Evolutionary conservation across 2,797 vertebrate species (phyloP), one percentile per base, ranked within the genome.

Genomic region (Erithacus rubecula): DNA sequence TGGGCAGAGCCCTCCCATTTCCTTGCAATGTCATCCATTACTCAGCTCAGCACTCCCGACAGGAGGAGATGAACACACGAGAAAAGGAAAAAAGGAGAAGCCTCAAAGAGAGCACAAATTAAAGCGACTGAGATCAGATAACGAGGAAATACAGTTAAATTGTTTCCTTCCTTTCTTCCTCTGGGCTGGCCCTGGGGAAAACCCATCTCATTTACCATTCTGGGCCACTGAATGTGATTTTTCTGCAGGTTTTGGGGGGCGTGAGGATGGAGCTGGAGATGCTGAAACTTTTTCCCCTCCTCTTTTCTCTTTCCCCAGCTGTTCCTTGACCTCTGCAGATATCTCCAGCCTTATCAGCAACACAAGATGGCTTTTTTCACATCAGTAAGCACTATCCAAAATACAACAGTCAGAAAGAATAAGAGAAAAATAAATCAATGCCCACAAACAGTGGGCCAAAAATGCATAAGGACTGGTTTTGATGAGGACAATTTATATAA

Each of bases 361-460:
- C 60, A 80, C 62, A 47, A 94, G 96, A 97, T 97, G 96, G 89
- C 89, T 98, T 97, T 98, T 94, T 97, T 95, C 98, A 97, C 97
- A 94, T 96, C 97, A 93, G 95, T 97, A 94, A 97, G 96, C 97
- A 97, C 97, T 94, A 92, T 93, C 96, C 90, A 11, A 97, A 97
- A 97, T 83, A 95, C 71, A 97, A 96, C 97, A 92, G 96, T 96
- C 95, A 96, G 80, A 96, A 94, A 87, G 93, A 97, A 92, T 89
- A 96, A 87, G 80, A 96, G 95, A 96, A 98, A 95, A 97, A 96
- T 90, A 97, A 97, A 97, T 97, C 97, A 97, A 91, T 97, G 97
- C 94, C 90, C 92, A 82, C 93, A 94, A 97, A 96, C 90, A 96
- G 63, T 84, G 41, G 74, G 32, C 1, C 11, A 51, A 68, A 43